Base-by-base conservation (phyloP, 2,113 vertebrate genomes). In the Sisor rabdophorus region DNA sequence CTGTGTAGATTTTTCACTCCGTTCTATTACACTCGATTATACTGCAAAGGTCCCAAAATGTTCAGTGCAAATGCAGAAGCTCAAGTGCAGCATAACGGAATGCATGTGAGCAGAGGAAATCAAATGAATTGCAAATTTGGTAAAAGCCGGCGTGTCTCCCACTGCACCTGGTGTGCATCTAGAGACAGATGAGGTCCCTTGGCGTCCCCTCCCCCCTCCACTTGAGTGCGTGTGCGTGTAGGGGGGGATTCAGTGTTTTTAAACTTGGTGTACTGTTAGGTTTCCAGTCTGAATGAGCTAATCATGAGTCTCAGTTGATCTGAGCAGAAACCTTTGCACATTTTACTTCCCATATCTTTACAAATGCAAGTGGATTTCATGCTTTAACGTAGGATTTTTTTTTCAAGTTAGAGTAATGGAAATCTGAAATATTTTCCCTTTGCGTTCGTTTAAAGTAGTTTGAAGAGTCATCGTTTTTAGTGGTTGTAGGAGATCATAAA, bases 301-400 rank as follows among this genome's bases (percentile, higher is more conserved):
- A 56, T 30, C 63, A 28, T 73, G 28, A 64, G 50, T 75, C 76
- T 83, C 79, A 81, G 81, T 85, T 83, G 84, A 83, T 74, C 84
- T 85, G 76, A 85, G 28, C 36, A 28, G 48, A 70, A 60, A 56
- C 44, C 59, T 69, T 56, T 78, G 58, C 50, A 65, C 44, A 26
- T 32, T 52, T 50, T 61, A 52, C 13, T 47, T 76, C 15, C 72
- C 59, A 55, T 63, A 50, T 73, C 47, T 55, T 64, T 78, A 50
- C 55, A 24, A 36, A 30, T 54, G 30, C 55, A 77, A 64, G 80
- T 81, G 79, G 2, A 68, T 30, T 58, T 68, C 55, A 59, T 60
- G 36, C 36, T 69, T 67, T 58, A 55, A 17, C 3, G 15, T 17
- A 12, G n/a, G 69, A 55, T 56, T 72, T n/a, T n/a, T n/a, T n/a